Conservation (phyloP, 2,888 invertebrate genomes). For the Erynnis tages region DNA sequence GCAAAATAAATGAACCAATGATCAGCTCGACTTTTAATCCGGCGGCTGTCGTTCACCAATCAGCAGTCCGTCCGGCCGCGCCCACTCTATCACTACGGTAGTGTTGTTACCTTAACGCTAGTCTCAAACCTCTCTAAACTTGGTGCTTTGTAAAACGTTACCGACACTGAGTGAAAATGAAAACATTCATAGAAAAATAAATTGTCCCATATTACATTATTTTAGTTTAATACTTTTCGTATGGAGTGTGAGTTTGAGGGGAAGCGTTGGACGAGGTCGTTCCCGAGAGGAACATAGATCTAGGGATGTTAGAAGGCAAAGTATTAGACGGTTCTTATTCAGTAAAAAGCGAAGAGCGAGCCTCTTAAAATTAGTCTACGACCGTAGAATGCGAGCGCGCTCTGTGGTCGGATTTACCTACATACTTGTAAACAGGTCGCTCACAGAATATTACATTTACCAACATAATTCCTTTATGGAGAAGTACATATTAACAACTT, state of each 20-base stretch:
- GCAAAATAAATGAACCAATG: too few species aligned
- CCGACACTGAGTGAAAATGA: slow-evolving; percentile 45
- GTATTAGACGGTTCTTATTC: slow-evolving; percentile 22
- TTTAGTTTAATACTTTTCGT: slow-evolving; percentile 47
- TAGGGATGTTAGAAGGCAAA: slow-evolving; percentile 20
- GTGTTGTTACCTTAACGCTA: slow-evolving; percentile 48
- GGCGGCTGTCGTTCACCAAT: too few species aligned
- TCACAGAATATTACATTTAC: too few species aligned
- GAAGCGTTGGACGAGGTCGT: slow-evolving; percentile 25
- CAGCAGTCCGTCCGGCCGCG: too few species aligned
- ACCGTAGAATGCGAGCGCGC: neutral
- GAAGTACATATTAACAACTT: too few species aligned
- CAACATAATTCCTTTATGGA: neutral
- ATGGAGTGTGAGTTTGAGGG: slow-evolving; percentile 48
- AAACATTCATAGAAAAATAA: slow-evolving; percentile 70
- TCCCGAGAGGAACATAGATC: slow-evolving; percentile 11
- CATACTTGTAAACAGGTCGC: too few species aligned
- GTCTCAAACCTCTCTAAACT: slow-evolving; percentile 54
- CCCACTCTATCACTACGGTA: neutral
- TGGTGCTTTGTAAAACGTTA: slow-evolving; percentile 49
- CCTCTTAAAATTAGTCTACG: slow-evolving; percentile 14
- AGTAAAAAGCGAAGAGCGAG: slow-evolving; percentile 18
- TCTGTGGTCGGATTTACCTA: too few species aligned
- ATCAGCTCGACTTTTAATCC: too few species aligned
- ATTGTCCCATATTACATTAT: slow-evolving; percentile 43